Conservation (phyloP, 1,140 invertebrate species). For the Varroa destructor region DNA sequence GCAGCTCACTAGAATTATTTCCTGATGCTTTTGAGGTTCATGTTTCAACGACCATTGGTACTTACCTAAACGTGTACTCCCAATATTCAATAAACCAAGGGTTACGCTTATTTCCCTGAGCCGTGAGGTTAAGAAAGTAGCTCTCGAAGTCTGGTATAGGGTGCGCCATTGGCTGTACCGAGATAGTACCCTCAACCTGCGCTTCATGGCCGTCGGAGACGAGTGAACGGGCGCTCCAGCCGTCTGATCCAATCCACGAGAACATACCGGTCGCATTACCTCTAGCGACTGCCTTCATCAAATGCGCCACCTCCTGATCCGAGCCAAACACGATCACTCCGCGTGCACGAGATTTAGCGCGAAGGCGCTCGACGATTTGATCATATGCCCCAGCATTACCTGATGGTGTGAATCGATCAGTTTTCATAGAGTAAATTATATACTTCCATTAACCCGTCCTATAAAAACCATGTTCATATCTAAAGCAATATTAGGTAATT, state of each 20-base stretch:
- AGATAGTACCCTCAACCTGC: slow-evolving; percentile 58
- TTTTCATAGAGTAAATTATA: too few species aligned
- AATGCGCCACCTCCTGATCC: slow-evolving; percentile 83
- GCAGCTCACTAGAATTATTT: too few species aligned
- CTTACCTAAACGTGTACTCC: slow-evolving; percentile 66
- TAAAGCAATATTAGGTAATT: too few species aligned
- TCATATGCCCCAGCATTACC: slow-evolving; percentile 37
- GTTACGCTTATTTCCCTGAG: slow-evolving; percentile 71
- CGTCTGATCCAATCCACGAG: slow-evolving; percentile 88
- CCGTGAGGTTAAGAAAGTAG: slow-evolving; percentile 69
- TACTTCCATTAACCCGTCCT: too few species aligned
- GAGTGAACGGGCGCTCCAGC: slow-evolving; percentile 70
- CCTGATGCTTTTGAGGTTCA: too few species aligned
- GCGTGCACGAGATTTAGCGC: slow-evolving; percentile 29
- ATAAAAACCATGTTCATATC: too few species aligned
- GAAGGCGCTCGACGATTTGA: slow-evolving; percentile 37
- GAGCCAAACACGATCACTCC: slow-evolving; percentile 90
- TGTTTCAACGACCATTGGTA: slow-evolving; percentile 42
- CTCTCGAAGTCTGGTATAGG: slow-evolving; percentile 70
- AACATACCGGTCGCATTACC: slow-evolving; percentile 75
- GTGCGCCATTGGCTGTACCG: slow-evolving; percentile 76
- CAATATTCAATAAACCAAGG: slow-evolving; percentile 91
- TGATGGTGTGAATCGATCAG: not conserved
- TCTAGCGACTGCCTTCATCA: slow-evolving; percentile 75
- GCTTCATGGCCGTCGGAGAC: slow-evolving; percentile 75